Evolutionary conservation across 2,113 vertebrate genomes (phyloP).

Genomic region (Misgurnus mizolepis): DNA sequence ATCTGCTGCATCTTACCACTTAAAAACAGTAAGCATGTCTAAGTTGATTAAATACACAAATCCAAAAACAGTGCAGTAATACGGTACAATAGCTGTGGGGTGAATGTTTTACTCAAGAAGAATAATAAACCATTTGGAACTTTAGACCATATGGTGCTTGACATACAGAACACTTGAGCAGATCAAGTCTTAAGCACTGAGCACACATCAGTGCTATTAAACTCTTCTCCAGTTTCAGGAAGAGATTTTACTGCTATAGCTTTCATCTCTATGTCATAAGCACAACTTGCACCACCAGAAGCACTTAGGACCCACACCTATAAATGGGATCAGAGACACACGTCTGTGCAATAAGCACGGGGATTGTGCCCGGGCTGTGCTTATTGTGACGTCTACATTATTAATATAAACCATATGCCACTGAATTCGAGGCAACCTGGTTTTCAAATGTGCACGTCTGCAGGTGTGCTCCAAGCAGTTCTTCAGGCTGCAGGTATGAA

Average conservation of each 20-base stretch:
- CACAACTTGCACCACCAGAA: slow-evolving; percentile 24
- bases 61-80: background rate
- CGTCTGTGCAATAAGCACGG: slow-evolving; percentile 31
- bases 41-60: background rate
- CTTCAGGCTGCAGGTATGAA: slow-evolving; percentile 36
- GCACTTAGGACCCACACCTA: slow-evolving; percentile 27
- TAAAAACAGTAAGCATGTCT: too few species aligned
- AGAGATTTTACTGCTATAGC: slow-evolving; percentile 31
- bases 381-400: slow-evolving; percentile 42
- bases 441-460: slow-evolving; percentile 37
- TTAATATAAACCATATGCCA: slow-evolving; percentile 48
- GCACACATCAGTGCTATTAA: slow-evolving; percentile 42
- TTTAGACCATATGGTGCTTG: background rate
- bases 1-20: too few species aligned
- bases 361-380: slow-evolving; percentile 10
- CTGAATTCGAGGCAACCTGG: slow-evolving; percentile 27
- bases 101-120: slow-evolving; percentile 1
- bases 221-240: slow-evolving; percentile 39
- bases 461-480: slow-evolving; percentile 20
- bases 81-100: background rate
- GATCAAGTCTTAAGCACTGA: slow-evolving; percentile 36
- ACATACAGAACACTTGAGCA: slow-evolving; percentile 34
- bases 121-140: background rate
- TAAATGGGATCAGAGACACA: slow-evolving; percentile 35
- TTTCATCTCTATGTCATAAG: slow-evolving; percentile 38